Percentiles rank a stretch among this genome's conserved stretches.
These are phyloP conservation scores for Tonatia bakeri DNA, from an alignment of 2,113 vertebrate species.

Conservation along the genomic window DNA sequence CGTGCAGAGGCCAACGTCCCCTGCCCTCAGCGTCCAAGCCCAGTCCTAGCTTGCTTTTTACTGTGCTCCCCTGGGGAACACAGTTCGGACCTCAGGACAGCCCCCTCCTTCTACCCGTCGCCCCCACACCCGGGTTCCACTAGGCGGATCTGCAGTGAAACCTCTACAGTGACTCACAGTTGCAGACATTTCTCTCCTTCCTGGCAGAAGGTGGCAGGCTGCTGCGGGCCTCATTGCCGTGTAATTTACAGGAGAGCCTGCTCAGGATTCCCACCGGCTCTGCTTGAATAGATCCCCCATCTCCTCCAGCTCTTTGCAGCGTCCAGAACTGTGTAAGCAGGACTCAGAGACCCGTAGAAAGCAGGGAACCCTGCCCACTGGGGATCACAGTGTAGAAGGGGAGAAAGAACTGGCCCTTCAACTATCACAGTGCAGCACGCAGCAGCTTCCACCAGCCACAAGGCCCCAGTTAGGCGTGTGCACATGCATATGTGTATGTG, in stretches of 20 bases:
- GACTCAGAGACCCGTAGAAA: not conserved
- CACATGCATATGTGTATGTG: too few relatives aligned
- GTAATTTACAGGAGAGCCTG: not conserved
- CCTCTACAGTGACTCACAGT: accelerated
- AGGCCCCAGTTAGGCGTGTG: not conserved
- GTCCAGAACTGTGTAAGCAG: not conserved
- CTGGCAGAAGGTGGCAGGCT: not conserved
- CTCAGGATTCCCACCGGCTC: not conserved
- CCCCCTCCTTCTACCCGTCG: accelerated
- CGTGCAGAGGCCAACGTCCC: not conserved
- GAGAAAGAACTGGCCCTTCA: not conserved
- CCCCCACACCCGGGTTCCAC: not conserved
- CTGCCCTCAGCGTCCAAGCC: not conserved
- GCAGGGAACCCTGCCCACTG: not conserved
- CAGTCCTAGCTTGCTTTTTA: not conserved
- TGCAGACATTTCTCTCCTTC: not conserved
- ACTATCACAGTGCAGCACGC: accelerated
- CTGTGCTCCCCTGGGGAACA: not conserved
- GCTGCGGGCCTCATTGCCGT: not conserved
- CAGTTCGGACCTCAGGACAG: not conserved
- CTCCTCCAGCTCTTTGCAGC: not conserved
- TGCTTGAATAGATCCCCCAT: not conserved
- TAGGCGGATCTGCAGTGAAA: accelerated
- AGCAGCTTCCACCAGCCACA: not conserved
- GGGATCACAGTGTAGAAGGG: not conserved